Evolutionary conservation across 2,888 invertebrate species (phyloP).

Genomic region (Rotaria magnacalcarata): DNA sequence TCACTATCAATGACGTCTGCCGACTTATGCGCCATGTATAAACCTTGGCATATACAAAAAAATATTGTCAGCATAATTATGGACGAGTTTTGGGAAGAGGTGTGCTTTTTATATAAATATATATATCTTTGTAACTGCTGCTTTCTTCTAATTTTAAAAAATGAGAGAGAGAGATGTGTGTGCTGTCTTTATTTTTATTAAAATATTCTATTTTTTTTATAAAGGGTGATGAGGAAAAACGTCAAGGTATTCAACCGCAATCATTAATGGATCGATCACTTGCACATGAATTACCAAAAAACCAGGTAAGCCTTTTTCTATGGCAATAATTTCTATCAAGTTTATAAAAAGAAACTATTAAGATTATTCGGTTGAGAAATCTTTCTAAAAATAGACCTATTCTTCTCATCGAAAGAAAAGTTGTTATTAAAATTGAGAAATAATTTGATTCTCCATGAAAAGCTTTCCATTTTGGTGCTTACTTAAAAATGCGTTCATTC

Average conservation of each 20-base stretch:
- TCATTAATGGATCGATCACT: constrained; percentile 52
- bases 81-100: constrained; percentile 51
- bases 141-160: neutral
- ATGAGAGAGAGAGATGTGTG: neutral
- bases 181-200: neutral
- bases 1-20: constrained; percentile 52
- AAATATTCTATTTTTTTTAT: neutral
- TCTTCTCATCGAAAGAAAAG: too few relatives aligned
- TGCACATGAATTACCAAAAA: constrained; percentile 50
- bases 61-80: constrained; percentile 49
- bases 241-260: constrained; percentile 50
- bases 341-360: too few relatives aligned
- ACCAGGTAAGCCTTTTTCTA: constrained; percentile 48
- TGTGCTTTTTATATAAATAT: neutral
- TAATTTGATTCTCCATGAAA: too few relatives aligned
- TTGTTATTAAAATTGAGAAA: too few relatives aligned
- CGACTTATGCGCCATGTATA: constrained; percentile 51
- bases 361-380: too few relatives aligned
- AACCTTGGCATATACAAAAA: constrained; percentile 50
- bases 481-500: too few relatives aligned
- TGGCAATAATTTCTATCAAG: too few relatives aligned
- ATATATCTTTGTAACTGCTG: neutral
- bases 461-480: too few relatives aligned
- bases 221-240: constrained; percentile 52
- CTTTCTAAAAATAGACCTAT: too few relatives aligned